Evolutionary conservation across 2,113 vertebrate species (phyloP).

Genomic region (Rafetus swinhoei): DNA sequence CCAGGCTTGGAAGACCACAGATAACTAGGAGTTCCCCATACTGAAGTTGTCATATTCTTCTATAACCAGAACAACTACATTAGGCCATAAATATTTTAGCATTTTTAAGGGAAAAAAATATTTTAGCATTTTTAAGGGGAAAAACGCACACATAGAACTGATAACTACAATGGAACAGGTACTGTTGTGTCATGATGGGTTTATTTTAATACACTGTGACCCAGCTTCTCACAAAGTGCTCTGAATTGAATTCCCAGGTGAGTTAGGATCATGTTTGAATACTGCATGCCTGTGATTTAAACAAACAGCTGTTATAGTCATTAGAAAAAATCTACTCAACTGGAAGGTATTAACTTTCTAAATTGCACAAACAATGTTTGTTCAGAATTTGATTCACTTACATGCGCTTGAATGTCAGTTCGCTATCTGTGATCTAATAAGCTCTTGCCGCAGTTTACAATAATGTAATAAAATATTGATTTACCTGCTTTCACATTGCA

Average conservation of each 20-base stretch:
- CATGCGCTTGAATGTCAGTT: constrained; percentile 49
- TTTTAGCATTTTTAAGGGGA: neutral
- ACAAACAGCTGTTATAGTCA: constrained; percentile 69
- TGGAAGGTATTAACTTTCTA: constrained; percentile 54
- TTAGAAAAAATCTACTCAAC: constrained; percentile 67
- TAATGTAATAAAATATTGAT: constrained; percentile 58
- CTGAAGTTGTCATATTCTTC: rapidly evolving
- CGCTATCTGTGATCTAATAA: constrained; percentile 34
- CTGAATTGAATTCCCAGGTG: constrained; percentile 59
- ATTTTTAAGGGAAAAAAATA: constrained; percentile 20
- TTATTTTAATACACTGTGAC: constrained; percentile 36
- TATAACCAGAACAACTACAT: neutral
- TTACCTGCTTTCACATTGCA: constrained; percentile 60
- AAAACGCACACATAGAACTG: neutral
- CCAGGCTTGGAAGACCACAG: neutral
- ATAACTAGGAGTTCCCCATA: neutral
- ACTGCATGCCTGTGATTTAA: constrained; percentile 53
- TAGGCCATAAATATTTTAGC: constrained; percentile 8
- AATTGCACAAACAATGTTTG: constrained; percentile 36
- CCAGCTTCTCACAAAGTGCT: constrained; percentile 35
- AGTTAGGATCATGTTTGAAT: constrained; percentile 60
- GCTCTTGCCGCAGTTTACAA: constrained; percentile 44
- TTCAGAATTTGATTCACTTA: constrained; percentile 53
- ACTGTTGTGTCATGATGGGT: constrained; percentile 20
- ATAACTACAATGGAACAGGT: neutral